These are phyloP conservation scores for Papilio glaucus DNA, from an alignment of 1,140 invertebrate genomes.

Conservation along the genomic window DNA sequence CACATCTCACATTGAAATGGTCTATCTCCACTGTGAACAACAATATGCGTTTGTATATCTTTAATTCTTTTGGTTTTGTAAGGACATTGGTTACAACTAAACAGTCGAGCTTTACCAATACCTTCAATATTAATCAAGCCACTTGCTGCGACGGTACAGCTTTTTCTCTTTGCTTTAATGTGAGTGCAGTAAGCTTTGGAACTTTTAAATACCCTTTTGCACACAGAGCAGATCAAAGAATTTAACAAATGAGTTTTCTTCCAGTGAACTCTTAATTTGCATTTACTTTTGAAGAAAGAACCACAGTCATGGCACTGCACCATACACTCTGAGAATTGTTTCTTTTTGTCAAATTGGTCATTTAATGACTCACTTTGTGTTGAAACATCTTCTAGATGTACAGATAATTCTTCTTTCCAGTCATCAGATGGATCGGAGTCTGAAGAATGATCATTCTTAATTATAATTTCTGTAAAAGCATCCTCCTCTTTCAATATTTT, in stretches of 20 bases:
- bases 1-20: constrained; percentile 63
- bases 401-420: background rate
- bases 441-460: constrained; percentile 37
- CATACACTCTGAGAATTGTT: constrained; percentile 50
- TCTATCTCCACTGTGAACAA: constrained; percentile 60
- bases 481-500: constrained; percentile 40
- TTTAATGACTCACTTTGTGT: constrained; percentile 26
- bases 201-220: constrained; percentile 65
- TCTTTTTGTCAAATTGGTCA: constrained; percentile 41
- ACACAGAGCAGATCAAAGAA: constrained; percentile 56
- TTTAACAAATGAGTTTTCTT: constrained; percentile 59
- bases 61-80: constrained; percentile 57
- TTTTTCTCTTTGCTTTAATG: constrained; percentile 46
- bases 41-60: constrained; percentile 61
- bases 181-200: constrained; percentile 62
- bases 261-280: constrained; percentile 74
- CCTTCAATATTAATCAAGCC: constrained; percentile 56
- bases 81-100: constrained; percentile 61
- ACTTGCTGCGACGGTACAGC: constrained; percentile 48
- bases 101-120: constrained; percentile 57
- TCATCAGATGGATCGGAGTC: constrained; percentile 11
- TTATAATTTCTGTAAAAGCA: constrained; percentile 30
- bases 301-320: constrained; percentile 70
- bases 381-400: constrained; percentile 41
- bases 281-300: constrained; percentile 67